A percentile compares a stretch with the other conserved stretches of the same genome.
These are phyloP conservation scores for Synanthedon vespiformis DNA, from an alignment of 2,888 invertebrate genomes.

Conservation along the genomic window DNA sequence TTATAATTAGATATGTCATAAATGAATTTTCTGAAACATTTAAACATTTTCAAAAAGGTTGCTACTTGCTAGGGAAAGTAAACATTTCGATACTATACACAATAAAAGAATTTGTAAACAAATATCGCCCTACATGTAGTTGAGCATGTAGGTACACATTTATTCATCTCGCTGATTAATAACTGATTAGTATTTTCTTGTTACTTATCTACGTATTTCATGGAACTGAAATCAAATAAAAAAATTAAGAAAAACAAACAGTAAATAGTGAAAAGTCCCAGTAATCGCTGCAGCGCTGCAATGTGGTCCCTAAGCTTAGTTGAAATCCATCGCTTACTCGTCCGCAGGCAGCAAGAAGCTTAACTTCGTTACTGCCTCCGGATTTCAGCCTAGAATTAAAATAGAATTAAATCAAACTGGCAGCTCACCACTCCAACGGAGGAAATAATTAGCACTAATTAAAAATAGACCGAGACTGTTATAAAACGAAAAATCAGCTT, in stretches of 20 bases:
- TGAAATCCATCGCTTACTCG: conserved; percentile 4
- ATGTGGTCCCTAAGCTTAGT: conserved; percentile 1
- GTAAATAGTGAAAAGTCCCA: background rate
- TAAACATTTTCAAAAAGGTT: no score
- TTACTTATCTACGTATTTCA: no score
- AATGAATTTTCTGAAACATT: no score
- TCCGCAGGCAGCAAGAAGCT: conserved; percentile 7
- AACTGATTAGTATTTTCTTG: no score
- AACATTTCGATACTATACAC: no score
- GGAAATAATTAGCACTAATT: background rate
- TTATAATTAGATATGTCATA: no score
- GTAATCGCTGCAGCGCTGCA: conserved; percentile 4
- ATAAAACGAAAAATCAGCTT: background rate
- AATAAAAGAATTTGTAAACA: no score
- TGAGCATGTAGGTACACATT: no score
- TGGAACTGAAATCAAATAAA: no score
- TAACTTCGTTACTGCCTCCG: conserved; percentile 5
- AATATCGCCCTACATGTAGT: no score
- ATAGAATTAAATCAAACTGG: conserved; percentile 14
- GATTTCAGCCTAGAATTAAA: conserved; percentile 6
- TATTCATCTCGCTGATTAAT: no score
- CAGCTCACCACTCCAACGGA: background rate
- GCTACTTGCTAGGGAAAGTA: no score
- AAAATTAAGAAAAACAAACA: background rate
- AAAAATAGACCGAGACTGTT: background rate